Evolutionary conservation across 2,888 invertebrate species (phyloP).

Genomic region (Ceratothoa steindachneri): DNA sequence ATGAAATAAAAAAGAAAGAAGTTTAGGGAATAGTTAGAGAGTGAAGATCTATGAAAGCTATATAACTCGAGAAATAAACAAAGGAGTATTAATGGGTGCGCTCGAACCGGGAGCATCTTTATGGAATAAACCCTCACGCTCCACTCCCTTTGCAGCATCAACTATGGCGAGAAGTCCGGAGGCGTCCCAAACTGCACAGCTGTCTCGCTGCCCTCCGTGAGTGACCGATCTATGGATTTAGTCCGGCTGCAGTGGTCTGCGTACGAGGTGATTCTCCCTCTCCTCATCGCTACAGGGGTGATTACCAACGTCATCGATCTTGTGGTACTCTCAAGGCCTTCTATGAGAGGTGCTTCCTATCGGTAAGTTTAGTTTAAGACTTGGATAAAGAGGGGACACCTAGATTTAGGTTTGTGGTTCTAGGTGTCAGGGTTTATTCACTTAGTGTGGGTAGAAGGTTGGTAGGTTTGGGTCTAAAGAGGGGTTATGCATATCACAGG

Average conservation of each 20-base stretch:
- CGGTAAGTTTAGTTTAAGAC: slow-evolving; percentile 24
- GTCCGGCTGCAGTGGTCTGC: slow-evolving; percentile 20
- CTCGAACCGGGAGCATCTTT: no score
- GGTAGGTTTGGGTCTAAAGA: no score
- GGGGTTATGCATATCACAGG: no score
- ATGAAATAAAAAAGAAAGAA: no score
- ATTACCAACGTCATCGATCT: slow-evolving; percentile 41
- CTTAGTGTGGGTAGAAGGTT: no score
- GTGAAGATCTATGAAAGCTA: no score
- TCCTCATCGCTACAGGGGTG: slow-evolving; percentile 33
- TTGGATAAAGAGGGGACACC: neutral
- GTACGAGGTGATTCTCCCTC: slow-evolving; percentile 40
- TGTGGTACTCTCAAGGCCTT: slow-evolving; percentile 38
- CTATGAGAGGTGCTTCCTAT: slow-evolving; percentile 41
- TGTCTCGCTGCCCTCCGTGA: neutral
- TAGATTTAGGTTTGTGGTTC: no score
- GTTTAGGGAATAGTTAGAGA: no score
- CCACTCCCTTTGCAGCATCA: slow-evolving; percentile 17
- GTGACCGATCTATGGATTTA: neutral
- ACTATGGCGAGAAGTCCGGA: neutral
- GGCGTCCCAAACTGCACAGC: neutral
- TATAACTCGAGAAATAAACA: no score
- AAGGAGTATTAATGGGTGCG: no score
- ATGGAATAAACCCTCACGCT: no score
- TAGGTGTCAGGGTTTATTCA: no score